Evolutionary conservation across 2,113 vertebrate species (phyloP).

Genomic region (Dissostichus mawsoni): DNA sequence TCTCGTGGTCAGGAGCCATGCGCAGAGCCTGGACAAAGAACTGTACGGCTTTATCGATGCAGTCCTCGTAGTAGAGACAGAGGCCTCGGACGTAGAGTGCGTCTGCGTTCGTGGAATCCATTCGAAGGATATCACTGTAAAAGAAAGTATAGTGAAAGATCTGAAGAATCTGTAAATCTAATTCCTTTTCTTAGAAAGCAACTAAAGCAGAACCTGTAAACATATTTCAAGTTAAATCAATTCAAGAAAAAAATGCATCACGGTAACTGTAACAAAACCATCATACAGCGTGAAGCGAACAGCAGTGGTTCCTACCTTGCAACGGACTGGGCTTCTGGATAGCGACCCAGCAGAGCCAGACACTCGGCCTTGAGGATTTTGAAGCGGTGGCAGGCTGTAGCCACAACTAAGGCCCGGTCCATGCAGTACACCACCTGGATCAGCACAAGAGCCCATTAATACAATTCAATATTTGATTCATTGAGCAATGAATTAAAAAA

Average conservation of each 20-base stretch:
- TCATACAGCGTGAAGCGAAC: neutral
- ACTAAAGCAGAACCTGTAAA: neutral
- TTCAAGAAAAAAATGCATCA: neutral
- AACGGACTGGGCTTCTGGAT: conserved; percentile 96
- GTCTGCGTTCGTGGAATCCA: conserved; percentile 95
- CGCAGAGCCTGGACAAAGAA: conserved; percentile 96
- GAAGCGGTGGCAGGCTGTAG: conserved; percentile 93
- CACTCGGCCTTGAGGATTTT: conserved; percentile 98
- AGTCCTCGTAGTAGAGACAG: conserved; percentile 97
- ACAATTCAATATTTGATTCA: neutral
- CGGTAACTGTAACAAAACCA: neutral
- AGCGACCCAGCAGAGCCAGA: conserved; percentile 92
- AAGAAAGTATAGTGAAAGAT: neutral
- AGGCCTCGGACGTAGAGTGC: conserved; percentile 94
- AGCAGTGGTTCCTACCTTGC: conserved; percentile 86
- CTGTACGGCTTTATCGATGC: conserved; percentile 96
- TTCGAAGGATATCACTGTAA: conserved; percentile 91
- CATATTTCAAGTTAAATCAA: neutral
- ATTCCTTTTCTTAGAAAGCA: neutral
- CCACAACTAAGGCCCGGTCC: conserved; percentile 93
- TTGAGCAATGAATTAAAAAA: neutral
- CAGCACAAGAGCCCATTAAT: conserved; percentile 5
- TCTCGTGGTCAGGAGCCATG: conserved; percentile 97
- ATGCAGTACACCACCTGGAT: conserved; percentile 95
- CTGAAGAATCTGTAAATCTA: neutral